Evolutionary conservation across 1,140 invertebrate species (phyloP).

Genomic region (Mycetomoellerius zeteki): DNA sequence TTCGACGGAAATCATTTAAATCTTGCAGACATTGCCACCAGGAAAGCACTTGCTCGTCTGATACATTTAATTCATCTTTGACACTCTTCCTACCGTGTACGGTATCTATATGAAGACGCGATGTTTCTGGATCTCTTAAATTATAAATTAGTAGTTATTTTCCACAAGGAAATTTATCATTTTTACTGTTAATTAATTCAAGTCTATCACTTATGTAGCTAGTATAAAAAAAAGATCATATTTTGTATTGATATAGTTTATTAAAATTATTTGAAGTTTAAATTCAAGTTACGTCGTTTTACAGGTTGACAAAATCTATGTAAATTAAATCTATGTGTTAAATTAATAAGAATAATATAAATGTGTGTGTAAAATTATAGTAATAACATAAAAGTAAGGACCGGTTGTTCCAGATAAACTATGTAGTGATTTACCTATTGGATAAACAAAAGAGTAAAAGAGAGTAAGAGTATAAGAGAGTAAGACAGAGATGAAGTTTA

Average conservation of each 20-base stretch:
- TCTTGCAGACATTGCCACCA: slow-evolving; percentile 65
- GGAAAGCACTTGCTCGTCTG: neutral
- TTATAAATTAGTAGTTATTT: neutral
- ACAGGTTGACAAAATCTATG: neutral
- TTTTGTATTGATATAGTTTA: no score
- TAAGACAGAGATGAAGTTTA: no score
- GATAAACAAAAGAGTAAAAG: no score
- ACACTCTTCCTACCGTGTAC: slow-evolving; percentile 22
- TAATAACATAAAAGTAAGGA: neutral
- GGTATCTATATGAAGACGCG: slow-evolving; percentile 9
- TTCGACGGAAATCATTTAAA: slow-evolving; percentile 66
- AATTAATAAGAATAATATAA: neutral
- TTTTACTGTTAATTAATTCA: slow-evolving; percentile 24
- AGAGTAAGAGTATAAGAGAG: no score
- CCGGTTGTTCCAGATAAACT: no score
- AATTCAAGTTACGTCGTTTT: neutral
- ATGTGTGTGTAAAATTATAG: neutral
- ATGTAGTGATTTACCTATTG: no score
- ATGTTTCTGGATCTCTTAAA: slow-evolving; percentile 46
- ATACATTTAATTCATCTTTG: slow-evolving; percentile 9
- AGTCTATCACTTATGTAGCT: neutral
- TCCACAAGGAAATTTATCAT: neutral
- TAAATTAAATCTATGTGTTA: neutral
- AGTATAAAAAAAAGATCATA: neutral
- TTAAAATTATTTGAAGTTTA: neutral